Evolutionary conservation across 2,113 vertebrate genomes (phyloP).

Genomic region (Mesoclemmys tuberculata): DNA sequence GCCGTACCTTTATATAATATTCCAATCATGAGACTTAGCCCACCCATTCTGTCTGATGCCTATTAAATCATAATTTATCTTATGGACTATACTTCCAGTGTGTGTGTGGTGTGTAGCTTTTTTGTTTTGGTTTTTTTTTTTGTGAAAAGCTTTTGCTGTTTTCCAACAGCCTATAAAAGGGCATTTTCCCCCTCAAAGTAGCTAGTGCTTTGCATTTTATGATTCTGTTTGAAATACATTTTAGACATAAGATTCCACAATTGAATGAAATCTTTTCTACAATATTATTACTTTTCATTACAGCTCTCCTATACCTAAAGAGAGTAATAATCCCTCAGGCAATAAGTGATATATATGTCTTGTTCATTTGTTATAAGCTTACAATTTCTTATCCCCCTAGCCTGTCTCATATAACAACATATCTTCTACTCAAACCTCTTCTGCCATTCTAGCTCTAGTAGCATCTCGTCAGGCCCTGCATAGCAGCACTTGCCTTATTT

Average conservation of each 20-base stretch:
- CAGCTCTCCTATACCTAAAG: not conserved
- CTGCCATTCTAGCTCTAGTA: not conserved
- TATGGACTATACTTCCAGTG: not conserved
- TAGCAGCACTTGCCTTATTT: not conserved
- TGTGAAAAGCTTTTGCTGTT: accelerated
- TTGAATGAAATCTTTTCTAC: not conserved
- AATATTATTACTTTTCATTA: not conserved
- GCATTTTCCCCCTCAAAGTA: not conserved
- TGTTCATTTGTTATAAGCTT: not conserved
- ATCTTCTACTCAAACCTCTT: not conserved
- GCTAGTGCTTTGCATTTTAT: not conserved
- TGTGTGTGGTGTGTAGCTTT: not conserved
- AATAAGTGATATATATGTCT: not conserved
- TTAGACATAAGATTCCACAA: not conserved
- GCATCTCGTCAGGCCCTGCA: not conserved
- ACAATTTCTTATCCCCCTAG: not conserved
- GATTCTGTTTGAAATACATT: not conserved
- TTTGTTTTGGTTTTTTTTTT: not conserved
- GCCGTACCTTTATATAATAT: not conserved
- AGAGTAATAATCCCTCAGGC: not conserved
- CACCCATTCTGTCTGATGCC: not conserved
- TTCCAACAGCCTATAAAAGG: not conserved
- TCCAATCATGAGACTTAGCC: not conserved
- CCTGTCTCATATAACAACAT: not conserved
- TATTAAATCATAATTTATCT: not conserved